Conservation (phyloP, 1,140 invertebrate species). For the Aphelinus certus region DNA sequence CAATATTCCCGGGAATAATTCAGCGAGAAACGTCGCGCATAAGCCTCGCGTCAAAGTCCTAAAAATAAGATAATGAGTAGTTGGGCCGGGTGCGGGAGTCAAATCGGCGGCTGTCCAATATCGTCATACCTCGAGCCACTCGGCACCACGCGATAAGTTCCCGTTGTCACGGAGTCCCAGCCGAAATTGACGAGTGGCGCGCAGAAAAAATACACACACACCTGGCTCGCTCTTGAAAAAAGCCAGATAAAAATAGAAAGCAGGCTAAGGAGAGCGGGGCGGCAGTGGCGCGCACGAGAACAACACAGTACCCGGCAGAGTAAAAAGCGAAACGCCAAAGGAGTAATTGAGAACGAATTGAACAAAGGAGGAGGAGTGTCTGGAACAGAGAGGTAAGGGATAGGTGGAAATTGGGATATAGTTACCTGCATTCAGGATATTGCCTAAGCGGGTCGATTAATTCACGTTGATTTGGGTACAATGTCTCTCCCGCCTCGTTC, state of each 20-base stretch:
- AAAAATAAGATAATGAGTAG: not conserved
- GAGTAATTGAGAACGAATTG: slow-evolving; percentile 8
- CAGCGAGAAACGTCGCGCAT: too few species aligned
- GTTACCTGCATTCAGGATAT: not conserved
- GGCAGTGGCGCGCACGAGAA: not conserved
- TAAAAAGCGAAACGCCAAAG: not conserved
- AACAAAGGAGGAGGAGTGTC: not conserved
- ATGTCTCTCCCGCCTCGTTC: not conserved
- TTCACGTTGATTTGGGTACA: not conserved
- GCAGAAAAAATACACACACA: slow-evolving; percentile 42
- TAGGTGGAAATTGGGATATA: not conserved
- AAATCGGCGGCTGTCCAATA: slow-evolving; percentile 8
- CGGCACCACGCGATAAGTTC: not conserved
- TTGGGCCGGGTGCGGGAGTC: not conserved
- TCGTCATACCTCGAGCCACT: not conserved
- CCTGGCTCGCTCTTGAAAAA: slow-evolving; percentile 29
- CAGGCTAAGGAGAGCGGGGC: slow-evolving; percentile 21
- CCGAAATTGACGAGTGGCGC: slow-evolving; percentile 28
- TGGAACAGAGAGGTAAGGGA: slow-evolving; percentile 1
- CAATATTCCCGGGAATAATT: too few species aligned
- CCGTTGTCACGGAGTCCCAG: not conserved
- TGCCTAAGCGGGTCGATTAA: slow-evolving; percentile 6
- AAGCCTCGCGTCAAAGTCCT: too few species aligned
- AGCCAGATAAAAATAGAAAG: slow-evolving; percentile 31
- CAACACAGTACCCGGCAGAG: not conserved